A percentile compares a stretch with the other conserved stretches of the same genome.
Evolutionary conservation across 2,888 invertebrate species (phyloP).

Genomic region (Eilema caniola): DNA sequence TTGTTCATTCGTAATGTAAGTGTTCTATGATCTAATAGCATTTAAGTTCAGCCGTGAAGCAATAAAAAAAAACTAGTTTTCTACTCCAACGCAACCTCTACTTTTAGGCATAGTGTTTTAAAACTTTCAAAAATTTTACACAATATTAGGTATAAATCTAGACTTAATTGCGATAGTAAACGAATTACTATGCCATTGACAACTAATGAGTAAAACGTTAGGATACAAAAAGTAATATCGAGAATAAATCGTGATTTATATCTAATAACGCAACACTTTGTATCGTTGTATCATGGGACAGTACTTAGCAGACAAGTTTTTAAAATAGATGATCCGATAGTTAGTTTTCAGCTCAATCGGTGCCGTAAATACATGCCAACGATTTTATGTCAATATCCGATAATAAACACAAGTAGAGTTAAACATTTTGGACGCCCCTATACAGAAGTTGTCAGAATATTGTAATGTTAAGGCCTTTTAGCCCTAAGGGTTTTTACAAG

Average conservation of each 20-base stretch:
- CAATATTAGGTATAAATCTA: not conserved
- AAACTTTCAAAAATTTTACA: not conserved
- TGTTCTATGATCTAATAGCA: conserved; percentile 55
- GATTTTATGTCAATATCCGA: conserved; percentile 56
- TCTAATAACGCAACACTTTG: not conserved
- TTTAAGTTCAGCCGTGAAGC: conserved; percentile 32
- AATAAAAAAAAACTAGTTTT: conserved; percentile 15
- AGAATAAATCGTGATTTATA: not conserved
- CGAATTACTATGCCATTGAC: not conserved
- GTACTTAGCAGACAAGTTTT: not conserved
- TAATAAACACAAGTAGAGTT: conserved; percentile 54
- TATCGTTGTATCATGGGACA: not conserved
- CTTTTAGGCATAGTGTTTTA: not conserved
- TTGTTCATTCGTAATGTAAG: conserved; percentile 23
- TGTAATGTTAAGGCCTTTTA: conserved; percentile 73
- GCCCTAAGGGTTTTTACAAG: conserved; percentile 75
- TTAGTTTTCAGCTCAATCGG: conserved; percentile 16
- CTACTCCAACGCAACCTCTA: not conserved
- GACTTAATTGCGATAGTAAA: not conserved
- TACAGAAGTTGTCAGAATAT: conserved; percentile 72
- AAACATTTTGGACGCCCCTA: conserved; percentile 74
- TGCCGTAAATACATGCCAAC: conserved; percentile 56
- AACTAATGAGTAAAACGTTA: not conserved
- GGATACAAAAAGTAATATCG: not conserved
- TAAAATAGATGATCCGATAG: not conserved